These are phyloP conservation scores for Sander lucioperca DNA, from an alignment of 2,113 vertebrate species.

Conservation along the genomic window DNA sequence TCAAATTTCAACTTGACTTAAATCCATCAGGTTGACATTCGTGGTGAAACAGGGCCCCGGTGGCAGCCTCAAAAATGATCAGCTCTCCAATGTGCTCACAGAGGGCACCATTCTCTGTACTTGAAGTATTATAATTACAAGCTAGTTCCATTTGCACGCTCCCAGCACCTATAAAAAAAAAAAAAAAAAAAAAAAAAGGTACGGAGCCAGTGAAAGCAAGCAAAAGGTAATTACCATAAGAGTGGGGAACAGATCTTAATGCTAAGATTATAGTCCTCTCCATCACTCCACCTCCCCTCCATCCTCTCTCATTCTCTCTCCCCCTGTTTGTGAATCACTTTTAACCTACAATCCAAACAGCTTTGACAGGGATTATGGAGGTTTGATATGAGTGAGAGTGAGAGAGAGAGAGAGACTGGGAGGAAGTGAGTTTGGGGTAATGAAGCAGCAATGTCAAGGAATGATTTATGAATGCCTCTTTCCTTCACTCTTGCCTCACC, in stretches of 20 bases:
- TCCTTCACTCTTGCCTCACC: conserved; percentile 57
- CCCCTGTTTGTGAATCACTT: conserved; percentile 72
- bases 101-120: conserved; percentile 39
- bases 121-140: conserved; percentile 73
- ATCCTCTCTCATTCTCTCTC: conserved; percentile 24
- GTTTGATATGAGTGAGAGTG: conserved; percentile 79
- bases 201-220: conserved; percentile 50
- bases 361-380: conserved; percentile 79
- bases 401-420: conserved; percentile 61
- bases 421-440: conserved; percentile 76
- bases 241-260: conserved; percentile 53
- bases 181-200: conserved; percentile 37
- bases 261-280: conserved; percentile 62
- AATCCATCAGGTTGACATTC: conserved; percentile 83
- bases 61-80: conserved; percentile 57
- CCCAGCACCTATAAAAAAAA: conserved; percentile 58
- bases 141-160: conserved; percentile 71
- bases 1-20: conserved; percentile 83
- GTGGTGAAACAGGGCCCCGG: conserved; percentile 22
- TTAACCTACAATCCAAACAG: conserved; percentile 75
- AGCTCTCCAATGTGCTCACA: conserved; percentile 44
- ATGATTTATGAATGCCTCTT: conserved; percentile 77
- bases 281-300: conserved; percentile 4
- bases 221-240: conserved; percentile 73
- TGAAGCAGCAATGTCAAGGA: conserved; percentile 79